These are phyloP conservation scores for Brachypteracias leptosomus DNA, from an alignment of 2,113 vertebrate genomes.

Conservation along the genomic window DNA sequence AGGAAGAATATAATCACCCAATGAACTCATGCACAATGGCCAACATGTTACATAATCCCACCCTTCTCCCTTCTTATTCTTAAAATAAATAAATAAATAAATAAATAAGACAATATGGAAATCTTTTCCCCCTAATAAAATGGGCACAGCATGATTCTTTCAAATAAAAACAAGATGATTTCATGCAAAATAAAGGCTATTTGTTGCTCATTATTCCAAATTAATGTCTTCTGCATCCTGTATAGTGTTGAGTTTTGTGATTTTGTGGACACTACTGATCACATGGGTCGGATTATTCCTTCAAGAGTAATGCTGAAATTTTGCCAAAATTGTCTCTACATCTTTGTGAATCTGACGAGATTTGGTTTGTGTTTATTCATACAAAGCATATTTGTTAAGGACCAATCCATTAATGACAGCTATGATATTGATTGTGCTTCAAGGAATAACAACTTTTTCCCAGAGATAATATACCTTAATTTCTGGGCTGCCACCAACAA, in stretches of 20 bases:
- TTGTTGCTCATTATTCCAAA: slow-evolving; percentile 12
- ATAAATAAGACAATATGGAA: background rate
- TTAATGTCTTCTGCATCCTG: background rate
- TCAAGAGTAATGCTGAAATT: background rate
- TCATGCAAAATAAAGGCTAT: background rate
- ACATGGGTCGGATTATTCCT: background rate
- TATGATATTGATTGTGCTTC: background rate
- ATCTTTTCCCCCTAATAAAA: background rate
- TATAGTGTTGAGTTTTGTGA: background rate
- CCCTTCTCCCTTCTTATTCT: background rate
- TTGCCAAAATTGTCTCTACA: background rate
- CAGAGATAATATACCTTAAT: background rate
- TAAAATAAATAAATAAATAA: background rate
- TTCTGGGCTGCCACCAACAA: background rate
- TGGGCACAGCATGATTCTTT: background rate
- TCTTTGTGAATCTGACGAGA: background rate
- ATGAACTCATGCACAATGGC: background rate
- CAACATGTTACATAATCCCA: background rate
- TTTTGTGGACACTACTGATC: background rate
- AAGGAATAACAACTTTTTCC: background rate
- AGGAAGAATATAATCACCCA: background rate
- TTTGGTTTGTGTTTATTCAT: background rate
- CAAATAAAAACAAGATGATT: slow-evolving; percentile 42
- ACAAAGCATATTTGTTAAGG: background rate
- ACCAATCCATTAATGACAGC: background rate